phyloP scores from a whole-genome alignment of 1,140 invertebrate genomes.

The Telenomus remus region DNA sequence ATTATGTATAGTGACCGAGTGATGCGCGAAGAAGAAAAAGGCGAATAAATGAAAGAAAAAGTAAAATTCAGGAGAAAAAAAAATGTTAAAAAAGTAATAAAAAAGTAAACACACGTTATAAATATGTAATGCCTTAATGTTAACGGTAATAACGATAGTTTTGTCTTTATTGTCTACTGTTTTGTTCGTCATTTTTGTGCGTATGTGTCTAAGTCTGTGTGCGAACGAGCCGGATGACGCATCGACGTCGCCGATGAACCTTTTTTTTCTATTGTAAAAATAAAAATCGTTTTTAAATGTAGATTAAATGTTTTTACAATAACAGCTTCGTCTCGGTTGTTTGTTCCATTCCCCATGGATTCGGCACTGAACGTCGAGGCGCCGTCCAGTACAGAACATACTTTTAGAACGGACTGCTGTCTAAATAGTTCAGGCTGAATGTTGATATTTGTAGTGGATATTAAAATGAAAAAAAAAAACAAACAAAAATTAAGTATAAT shows the following conservation, averaged over 20 bases:
- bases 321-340: slow-evolving; percentile 34
- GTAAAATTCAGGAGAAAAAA: slow-evolving; percentile 19
- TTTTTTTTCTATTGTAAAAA: slow-evolving; percentile 51
- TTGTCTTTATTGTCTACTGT: slow-evolving; percentile 65
- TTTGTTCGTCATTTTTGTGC: slow-evolving; percentile 72
- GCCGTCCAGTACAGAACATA: slow-evolving; percentile 50
- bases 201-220: slow-evolving; percentile 72
- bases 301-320: slow-evolving; percentile 58
- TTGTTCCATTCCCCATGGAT: slow-evolving; percentile 31
- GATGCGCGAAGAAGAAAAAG: slow-evolving; percentile 50
- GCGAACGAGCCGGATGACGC: slow-evolving; percentile 55
- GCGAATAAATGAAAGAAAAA: slow-evolving; percentile 37
- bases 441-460: slow-evolving; percentile 75
- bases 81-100: slow-evolving; percentile 40
- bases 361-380: slow-evolving; percentile 23
- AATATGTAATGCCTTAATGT: slow-evolving; percentile 76
- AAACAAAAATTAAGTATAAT: slow-evolving; percentile 71
- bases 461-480: slow-evolving; percentile 65
- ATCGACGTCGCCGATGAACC: slow-evolving; percentile 38
- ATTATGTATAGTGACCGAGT: slow-evolving; percentile 64
- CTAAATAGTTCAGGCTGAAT: slow-evolving; percentile 75
- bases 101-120: slow-evolving; percentile 65
- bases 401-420: slow-evolving; percentile 70
- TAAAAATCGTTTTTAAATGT: slow-evolving; percentile 55
- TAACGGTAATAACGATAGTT: slow-evolving; percentile 74